Base-by-base conservation (phyloP, 2,113 vertebrate species). In the Muntiacus reevesi region DNA sequence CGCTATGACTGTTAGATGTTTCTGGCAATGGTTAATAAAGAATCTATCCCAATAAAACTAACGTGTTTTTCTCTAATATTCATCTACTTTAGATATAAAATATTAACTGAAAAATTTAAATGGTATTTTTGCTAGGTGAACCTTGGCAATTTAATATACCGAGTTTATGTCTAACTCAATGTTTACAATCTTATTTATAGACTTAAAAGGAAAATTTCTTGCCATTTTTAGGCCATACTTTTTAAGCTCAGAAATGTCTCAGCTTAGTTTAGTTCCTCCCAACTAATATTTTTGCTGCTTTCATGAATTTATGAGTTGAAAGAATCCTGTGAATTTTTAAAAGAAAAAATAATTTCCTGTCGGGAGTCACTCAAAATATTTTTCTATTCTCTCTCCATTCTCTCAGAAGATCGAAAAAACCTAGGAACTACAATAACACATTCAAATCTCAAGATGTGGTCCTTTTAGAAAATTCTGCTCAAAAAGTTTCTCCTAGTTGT, bases 281-380 rank as follows among this genome's bases (percentile, higher is more conserved):
- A 89, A 83, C 62, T 55, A 89, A 92, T 89, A 17, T 50, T 93
- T 92, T 62, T 62, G 59, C 57, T 94, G 52, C 25, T 95, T 95
- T 94, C 62, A 88, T 85, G 23, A 94, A 93, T 83, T 94, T 88
- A 78, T 91, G 23, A 95, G 60, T 74, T 94, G 87, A 95, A 95
- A 30, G 7, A 96, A 95, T 89, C 27, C 50, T 93, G 2, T 55
- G 62, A 55, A 45, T 50, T 91, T 88, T 83, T 52, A 54, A 13
- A 88, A 92, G 16, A 59, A 79, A 82, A 89, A 71, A 40, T 74
- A 88, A 92, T 94, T 94, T 94, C 43, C 83, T 90, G 76, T 59
- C 28, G 45, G 59, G 86, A 97, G 27, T 92, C 54, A 97, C 64
- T 94, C 36, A 59, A 92, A 94, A 87, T 64, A 96, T 74, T 94